Evolutionary conservation across 2,888 invertebrate genomes (phyloP).

Genomic region (Hymenopus coronatus): DNA sequence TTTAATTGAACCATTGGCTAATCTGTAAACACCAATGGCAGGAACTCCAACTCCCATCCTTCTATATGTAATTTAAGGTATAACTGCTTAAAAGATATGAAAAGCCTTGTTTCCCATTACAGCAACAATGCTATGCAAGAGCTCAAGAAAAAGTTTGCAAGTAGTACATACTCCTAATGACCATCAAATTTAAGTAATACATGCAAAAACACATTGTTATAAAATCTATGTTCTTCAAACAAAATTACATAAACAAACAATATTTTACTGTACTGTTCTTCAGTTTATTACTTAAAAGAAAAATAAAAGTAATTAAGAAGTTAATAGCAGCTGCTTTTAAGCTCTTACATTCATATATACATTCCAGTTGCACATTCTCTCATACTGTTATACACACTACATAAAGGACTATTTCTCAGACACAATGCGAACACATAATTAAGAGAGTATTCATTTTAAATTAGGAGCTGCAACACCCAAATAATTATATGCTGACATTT

Average conservation of each 20-base stretch:
- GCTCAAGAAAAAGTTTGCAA: no score
- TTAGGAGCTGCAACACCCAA: not conserved
- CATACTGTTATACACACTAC: not conserved
- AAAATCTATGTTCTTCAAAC: not conserved
- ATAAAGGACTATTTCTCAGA: not conserved
- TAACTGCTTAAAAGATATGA: no score
- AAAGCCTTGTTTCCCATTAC: no score
- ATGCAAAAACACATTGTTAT: not conserved
- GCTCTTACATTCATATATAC: not conserved
- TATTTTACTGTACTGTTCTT: not conserved
- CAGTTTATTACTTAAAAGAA: not conserved
- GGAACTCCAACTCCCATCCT: no score
- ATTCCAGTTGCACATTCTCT: not conserved
- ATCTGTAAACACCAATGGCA: no score
- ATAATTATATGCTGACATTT: not conserved
- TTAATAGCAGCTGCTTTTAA: not conserved
- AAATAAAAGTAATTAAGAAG: not conserved
- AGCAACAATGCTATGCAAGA: no score
- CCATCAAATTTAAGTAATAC: not conserved
- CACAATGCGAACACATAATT: not conserved
- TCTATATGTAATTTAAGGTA: no score
- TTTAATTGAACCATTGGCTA: no score
- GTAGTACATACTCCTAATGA: not conserved
- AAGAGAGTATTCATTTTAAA: not conserved
- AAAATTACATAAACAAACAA: not conserved